Conservation (phyloP, 2,888 invertebrate genomes). For the Drosophila longiperda region DNA sequence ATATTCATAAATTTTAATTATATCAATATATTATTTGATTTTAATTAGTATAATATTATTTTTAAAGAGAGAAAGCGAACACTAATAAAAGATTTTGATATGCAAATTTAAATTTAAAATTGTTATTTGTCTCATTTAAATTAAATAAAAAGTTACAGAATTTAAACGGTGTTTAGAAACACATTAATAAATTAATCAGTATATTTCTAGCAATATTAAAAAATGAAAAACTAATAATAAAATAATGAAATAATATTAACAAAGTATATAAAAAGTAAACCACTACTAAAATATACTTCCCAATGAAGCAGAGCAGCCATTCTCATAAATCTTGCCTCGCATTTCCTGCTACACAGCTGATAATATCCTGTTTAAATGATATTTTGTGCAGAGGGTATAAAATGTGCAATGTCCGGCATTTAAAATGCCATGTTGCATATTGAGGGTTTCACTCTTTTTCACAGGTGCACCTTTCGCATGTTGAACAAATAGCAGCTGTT, state of each 20-base stretch:
- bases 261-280: neutral
- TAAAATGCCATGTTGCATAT: slow-evolving; percentile 67
- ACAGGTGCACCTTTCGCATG: slow-evolving; percentile 26
- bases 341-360: neutral
- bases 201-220: too few species aligned
- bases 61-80: too few species aligned
- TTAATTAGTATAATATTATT: too few species aligned
- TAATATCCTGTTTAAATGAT: neutral
- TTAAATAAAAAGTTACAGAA: neutral
- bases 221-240: neutral
- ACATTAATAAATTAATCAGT: neutral
- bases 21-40: too few species aligned
- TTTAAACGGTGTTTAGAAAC: neutral
- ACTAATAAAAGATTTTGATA: neutral
- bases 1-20: neutral
- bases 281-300: neutral
- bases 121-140: neutral
- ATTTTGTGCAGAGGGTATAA: slow-evolving; percentile 28
- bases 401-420: slow-evolving; percentile 38
- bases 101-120: neutral
- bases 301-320: neutral
- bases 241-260: neutral
- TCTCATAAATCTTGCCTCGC: neutral
- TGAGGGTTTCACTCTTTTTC: slow-evolving; percentile 32
- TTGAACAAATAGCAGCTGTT: slow-evolving; percentile 63